phyloP scores from a whole-genome alignment of 2,888 invertebrate species.

The Drosophila nr. fundita region DNA sequence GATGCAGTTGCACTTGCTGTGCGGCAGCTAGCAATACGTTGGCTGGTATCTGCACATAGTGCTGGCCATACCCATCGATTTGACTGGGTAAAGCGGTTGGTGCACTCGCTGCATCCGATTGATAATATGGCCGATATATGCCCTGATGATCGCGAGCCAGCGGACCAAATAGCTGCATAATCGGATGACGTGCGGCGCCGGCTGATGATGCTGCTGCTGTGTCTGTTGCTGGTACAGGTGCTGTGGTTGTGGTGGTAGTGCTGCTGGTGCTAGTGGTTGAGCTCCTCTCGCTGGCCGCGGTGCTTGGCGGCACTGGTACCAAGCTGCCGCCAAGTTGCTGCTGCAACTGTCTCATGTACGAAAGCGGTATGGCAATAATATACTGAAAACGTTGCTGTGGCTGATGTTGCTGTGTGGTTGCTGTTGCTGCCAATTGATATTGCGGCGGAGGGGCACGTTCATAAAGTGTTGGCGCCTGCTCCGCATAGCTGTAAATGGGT shows the following conservation, averaged over 20 bases:
- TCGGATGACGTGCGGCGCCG: conserved; percentile 39
- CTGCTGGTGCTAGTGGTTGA: conserved; percentile 34
- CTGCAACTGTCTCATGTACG: conserved; percentile 80
- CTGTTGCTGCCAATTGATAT: conserved; percentile 47
- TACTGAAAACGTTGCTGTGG: conserved; percentile 80
- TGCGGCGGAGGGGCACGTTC: conserved; percentile 54
- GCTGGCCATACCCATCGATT: conserved; percentile 48
- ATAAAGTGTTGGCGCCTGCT: conserved; percentile 56
- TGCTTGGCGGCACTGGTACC: conserved; percentile 31
- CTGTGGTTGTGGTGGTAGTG: conserved; percentile 21
- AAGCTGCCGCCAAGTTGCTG: conserved; percentile 57
- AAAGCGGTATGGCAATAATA: conserved; percentile 81
- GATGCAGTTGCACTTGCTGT: conserved; percentile 66
- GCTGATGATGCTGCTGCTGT: conserved; percentile 37
- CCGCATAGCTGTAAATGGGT: conserved; percentile 55
- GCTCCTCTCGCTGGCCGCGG: conserved; percentile 29
- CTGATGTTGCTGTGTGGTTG: conserved; percentile 37
- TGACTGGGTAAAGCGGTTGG: conserved; percentile 38
- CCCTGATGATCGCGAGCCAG: conserved; percentile 78
- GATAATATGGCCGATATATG: conserved; percentile 68
- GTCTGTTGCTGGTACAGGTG: conserved; percentile 5
- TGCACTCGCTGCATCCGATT: conserved; percentile 48
- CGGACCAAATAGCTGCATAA: conserved; percentile 70
- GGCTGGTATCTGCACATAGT: conserved; percentile 74
- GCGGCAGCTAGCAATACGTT: conserved; percentile 69